Evolutionary conservation across 2,113 vertebrate genomes (phyloP), one percentile per base, ranked within the genome.

Genomic region (Micromys minutus): DNA sequence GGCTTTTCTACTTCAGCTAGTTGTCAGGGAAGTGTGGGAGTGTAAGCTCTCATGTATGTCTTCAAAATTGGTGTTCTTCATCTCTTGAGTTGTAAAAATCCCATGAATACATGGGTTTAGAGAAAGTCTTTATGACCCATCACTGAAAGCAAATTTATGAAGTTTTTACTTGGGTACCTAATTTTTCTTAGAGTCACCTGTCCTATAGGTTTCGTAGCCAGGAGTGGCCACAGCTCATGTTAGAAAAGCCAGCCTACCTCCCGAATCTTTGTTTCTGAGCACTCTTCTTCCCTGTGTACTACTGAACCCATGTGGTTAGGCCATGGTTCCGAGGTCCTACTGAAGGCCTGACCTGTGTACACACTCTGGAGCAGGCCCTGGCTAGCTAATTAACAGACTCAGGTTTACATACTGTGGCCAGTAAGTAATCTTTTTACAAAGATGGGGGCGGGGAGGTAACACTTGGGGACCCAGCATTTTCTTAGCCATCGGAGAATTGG

Each of bases 271-370:
- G 0, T 83, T 55, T 94, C 69, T 16, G 77, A 4, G 3, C 2
- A 26, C 22, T 39, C 0, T 39, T 5, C 0, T 42, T 80, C 47
- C 0, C 0, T 9, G 24, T 36, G 36, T 1, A 22, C 52, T 24
- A 2, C 31, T 59, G 47, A 39, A 74, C 47, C 36, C 13, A 0
- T 9, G 87, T 36, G 50, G 31, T 15, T 29, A 36, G 12, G 72
- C 39, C 2, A 1, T 55, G 57, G 74, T 8, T 26, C 7, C 2
- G 2, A 26, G 76, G 47, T 6, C 4, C 74, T 87, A 22, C 31
- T 1, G 8, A 36, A 39, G 69, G 22, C 76, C 61, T 0, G 7
- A 3, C 47, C 45, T 8, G 42, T 5, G 57, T 75, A 19, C 11
- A 19, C 15, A 0, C 29, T 39, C 15, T 6, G 55, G 39, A 65